Base-by-base conservation (phyloP, 2,888 invertebrate species). In the Pelosia muscerda region DNA sequence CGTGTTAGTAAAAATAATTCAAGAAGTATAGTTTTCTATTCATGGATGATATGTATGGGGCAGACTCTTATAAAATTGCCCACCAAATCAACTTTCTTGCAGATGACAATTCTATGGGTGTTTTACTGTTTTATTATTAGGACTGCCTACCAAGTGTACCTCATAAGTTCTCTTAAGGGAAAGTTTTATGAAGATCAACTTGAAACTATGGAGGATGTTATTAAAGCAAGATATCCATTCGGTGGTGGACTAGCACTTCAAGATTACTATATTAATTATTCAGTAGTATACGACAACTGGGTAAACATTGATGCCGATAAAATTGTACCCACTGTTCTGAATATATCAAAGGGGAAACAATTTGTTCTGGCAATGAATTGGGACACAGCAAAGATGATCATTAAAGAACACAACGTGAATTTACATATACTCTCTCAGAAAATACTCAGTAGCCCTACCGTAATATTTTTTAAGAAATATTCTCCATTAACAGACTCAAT, bases 41-140 rank as follows among this genome's bases (percentile, higher is more conserved):
- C 89, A 0, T 91, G 91, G 90, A 86, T 87, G 81, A 80, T 92
- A 72, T 92, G 87, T 70, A 91, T 93, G 90, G 93, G 93, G 0
- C 78, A 91, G 60, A 84, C 91, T 0, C 65, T 85, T 0, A 77
- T 80, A 2, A 86, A 75, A 61, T 66, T 91, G n/a, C 91, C 93
- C 1, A 78, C 80, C 28, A 90, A 88, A 66, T 81, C 84, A 25
- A 68, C 82, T 0, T 81, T 88, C 28, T 67, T 89, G 23, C 85
- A 84, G 64, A 81, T 92, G 22, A 74, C 84, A 4, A 69, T 90
- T 2, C 73, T 89, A 55, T 93, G 92, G 93, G 86, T 92, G 28
- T 90, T 88, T 89, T 93, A 90, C 66, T 88, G 90, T 78, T 86
- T 90, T 73, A 76, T 93, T 42, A 78, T 93, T n/a, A 86, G 94